Evolutionary conservation across 2,888 invertebrate species (phyloP), one percentile per base, ranked within the genome.

Genomic region (Nasonovia ribisnigri): DNA sequence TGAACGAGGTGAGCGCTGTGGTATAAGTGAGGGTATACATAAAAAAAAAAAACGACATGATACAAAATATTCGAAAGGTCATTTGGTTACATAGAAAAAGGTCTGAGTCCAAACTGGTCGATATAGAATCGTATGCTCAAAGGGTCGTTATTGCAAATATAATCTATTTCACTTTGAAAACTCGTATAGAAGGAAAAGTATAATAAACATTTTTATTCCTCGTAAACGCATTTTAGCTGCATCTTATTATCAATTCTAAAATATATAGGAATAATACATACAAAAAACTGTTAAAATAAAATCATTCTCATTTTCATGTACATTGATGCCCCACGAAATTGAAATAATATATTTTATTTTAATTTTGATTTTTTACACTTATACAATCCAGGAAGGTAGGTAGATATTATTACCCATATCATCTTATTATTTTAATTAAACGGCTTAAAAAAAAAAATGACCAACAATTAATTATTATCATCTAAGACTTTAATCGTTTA

Each of bases 31-130:
- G 87, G 46, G 43, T 57, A 84, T 36, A 29, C 24, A 57, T 20
- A 60, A 60, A n/a, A 51, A 86, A 86, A 60, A 87, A 87, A 67
- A 51, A 36, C 48, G 43, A 87, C 11, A 67, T 67, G 48, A 88
- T 92, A 88, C 92, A 42, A 88, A 92, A 88, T 77, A 88, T 88
- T 88, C 51, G 43, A 77, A 92, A 92, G 88, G 92, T 67, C 88
- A 92, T 88, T 88, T 77, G 88, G 77, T 92, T 92, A 48, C 87
- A 48, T 87, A 29, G 36, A 88, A 54, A 92, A 88, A 92, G 77
- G 77, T 88, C 51, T 67, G 67, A 36, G 51, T 92, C 88, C 13
- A 88, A 67, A 77, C 92, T 51, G 88, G 54, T 92, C 92, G 77
- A 92, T 92, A 92, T 92, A 88, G 48, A 87, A 92, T 67, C 26